A percentile compares a stretch with the other conserved stretches of the same genome.
phyloP scores from a whole-genome alignment of 2,113 vertebrate species.

The Eolophus roseicapilla region DNA sequence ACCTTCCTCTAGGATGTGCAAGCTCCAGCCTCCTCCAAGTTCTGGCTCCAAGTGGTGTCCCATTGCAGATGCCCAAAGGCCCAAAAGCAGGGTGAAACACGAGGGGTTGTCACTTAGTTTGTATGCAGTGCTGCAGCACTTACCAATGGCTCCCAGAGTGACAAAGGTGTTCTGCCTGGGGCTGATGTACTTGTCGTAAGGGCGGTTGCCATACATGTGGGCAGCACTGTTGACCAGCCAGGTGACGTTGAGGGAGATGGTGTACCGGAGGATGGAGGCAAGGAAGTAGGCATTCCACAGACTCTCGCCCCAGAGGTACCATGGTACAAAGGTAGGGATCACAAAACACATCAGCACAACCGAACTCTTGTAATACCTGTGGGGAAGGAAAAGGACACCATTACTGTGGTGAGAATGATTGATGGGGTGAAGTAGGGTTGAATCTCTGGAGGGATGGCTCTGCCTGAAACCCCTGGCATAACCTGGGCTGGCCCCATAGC shows the following conservation, averaged over 20 bases:
- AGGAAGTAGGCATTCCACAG: conserved; percentile 84
- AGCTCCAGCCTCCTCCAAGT: not conserved
- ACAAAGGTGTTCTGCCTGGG: conserved; percentile 79
- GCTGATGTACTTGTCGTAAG: conserved; percentile 78
- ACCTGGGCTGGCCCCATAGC: not conserved
- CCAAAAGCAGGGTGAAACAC: rapidly evolving
- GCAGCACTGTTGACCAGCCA: conserved; percentile 84
- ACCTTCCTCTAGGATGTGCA: not conserved
- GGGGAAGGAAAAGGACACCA: not conserved
- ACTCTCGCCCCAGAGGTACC: conserved; percentile 80
- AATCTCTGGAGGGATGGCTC: not conserved
- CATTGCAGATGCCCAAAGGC: not conserved
- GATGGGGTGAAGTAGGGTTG: not conserved
- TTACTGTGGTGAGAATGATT: not conserved
- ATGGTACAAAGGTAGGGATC: conserved; percentile 78
- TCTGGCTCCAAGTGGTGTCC: not conserved
- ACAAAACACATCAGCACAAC: conserved; percentile 79
- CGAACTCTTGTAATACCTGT: conserved; percentile 69
- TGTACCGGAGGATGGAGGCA: conserved; percentile 79
- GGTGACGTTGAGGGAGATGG: conserved; percentile 75
- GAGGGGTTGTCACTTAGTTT: not conserved
- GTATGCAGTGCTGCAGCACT: not conserved
- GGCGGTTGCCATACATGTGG: conserved; percentile 82
- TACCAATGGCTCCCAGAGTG: conserved; percentile 78
- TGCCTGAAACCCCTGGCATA: not conserved